These are phyloP conservation scores for Acrobasis repandana DNA, from an alignment of 2,888 invertebrate species.

Conservation along the genomic window DNA sequence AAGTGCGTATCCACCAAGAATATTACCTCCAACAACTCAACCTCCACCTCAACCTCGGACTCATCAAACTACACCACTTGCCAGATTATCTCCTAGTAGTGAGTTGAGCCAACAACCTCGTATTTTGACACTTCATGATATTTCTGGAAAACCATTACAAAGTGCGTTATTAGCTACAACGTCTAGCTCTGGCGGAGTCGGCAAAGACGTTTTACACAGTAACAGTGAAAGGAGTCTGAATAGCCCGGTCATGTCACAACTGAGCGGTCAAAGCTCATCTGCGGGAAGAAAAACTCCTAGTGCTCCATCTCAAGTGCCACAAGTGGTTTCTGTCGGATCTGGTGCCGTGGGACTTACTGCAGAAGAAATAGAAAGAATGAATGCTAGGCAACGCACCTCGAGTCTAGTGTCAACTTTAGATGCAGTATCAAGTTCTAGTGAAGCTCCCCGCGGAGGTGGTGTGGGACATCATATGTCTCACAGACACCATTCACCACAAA, in stretches of 20 bases:
- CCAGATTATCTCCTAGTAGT: slow-evolving; percentile 94
- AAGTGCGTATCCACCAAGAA: slow-evolving; percentile 88
- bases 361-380: slow-evolving; percentile 95
- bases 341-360: slow-evolving; percentile 93
- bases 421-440: slow-evolving; percentile 95
- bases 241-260: slow-evolving; percentile 95
- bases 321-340: slow-evolving; percentile 85
- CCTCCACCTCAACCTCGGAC: slow-evolving; percentile 86
- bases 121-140: slow-evolving; percentile 95
- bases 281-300: slow-evolving; percentile 89
- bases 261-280: slow-evolving; percentile 93
- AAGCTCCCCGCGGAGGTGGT: slow-evolving; percentile 87
- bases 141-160: slow-evolving; percentile 95
- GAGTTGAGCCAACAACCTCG: slow-evolving; percentile 96
- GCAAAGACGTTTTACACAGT: slow-evolving; percentile 94
- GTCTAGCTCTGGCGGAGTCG: slow-evolving; percentile 93
- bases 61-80: slow-evolving; percentile 95
- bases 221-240: slow-evolving; percentile 96
- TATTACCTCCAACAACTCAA: slow-evolving; percentile 87
- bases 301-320: slow-evolving; percentile 86
- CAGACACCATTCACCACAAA: slow-evolving; percentile 88
- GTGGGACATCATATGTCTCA: slow-evolving; percentile 87
- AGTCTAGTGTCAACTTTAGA: slow-evolving; percentile 96
- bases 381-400: slow-evolving; percentile 93
- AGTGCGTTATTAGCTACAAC: slow-evolving; percentile 94